Evolutionary conservation across 2,797 vertebrate genomes (phyloP).

Genomic region (Pangasius larnaudii): DNA sequence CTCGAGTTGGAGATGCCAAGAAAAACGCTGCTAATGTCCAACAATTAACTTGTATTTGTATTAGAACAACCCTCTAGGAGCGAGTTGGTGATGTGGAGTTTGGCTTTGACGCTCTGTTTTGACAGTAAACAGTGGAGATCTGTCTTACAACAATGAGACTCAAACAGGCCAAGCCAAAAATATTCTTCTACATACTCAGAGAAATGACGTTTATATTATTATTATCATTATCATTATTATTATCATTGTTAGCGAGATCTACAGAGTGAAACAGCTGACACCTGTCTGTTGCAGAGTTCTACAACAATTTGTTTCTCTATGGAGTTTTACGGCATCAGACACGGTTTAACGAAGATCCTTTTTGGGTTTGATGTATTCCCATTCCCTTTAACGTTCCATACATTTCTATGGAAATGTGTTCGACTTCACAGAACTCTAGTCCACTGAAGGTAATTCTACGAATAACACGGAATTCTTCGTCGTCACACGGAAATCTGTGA

Average conservation of each 20-base stretch:
- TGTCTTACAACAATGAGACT: conserved; percentile 49
- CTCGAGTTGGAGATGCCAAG: conserved; percentile 32
- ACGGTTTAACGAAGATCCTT: background rate
- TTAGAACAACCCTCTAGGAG: conserved; percentile 53
- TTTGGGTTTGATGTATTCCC: background rate
- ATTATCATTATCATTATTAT: background rate
- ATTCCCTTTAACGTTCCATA: background rate
- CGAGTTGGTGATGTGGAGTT: conserved; percentile 52
- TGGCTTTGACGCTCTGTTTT: conserved; percentile 53
- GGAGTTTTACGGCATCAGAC: background rate
- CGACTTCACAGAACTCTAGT: background rate
- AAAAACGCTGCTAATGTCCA: conserved; percentile 50
- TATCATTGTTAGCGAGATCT: background rate
- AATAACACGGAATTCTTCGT: background rate
- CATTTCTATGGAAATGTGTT: background rate
- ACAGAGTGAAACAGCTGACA: background rate
- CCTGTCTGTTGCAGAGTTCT: background rate
- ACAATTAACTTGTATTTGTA: conserved; percentile 60
- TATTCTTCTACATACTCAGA: background rate
- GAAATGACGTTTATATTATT: background rate
- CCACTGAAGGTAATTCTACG: background rate
- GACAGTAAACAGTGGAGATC: conserved; percentile 55
- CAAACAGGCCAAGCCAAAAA: background rate
- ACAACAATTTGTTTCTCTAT: background rate
- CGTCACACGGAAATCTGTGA: background rate